These are phyloP conservation scores for Melanargia galathea DNA, from an alignment of 2,888 invertebrate genomes.

Conservation along the genomic window DNA sequence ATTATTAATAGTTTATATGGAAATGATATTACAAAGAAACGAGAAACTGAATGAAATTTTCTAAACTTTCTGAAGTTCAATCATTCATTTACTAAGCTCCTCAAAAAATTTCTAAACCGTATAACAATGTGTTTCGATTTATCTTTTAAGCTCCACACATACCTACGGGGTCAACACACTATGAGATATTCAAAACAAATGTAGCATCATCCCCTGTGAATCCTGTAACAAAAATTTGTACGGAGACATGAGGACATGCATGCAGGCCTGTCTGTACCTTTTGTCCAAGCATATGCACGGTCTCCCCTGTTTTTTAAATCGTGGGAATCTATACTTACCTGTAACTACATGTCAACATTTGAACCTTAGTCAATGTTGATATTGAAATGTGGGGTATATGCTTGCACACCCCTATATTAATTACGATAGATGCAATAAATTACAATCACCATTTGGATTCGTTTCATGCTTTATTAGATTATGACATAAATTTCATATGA, in stretches of 20 bases:
- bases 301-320: conserved; percentile 50
- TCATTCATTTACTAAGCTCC: too few species aligned
- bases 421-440: conserved; percentile 71
- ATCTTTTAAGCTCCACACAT: conserved; percentile 10
- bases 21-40: not conserved
- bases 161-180: conserved; percentile 37
- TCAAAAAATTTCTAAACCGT: not conserved
- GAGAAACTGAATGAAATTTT: too few species aligned
- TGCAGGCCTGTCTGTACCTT: conserved; percentile 50
- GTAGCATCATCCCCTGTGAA: conserved; percentile 46
- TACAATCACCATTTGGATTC: conserved; percentile 67
- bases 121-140: conserved; percentile 12
- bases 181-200: conserved; percentile 43
- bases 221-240: conserved; percentile 48
- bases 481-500: conserved; percentile 1
- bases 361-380: conserved; percentile 26
- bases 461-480: conserved; percentile 15
- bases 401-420: conserved; percentile 49
- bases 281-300: conserved; percentile 64
- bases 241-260: conserved; percentile 56
- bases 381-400: conserved; percentile 30
- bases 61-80: too few species aligned
- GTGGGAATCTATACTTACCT: conserved; percentile 73
- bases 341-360: conserved; percentile 43
- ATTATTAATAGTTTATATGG: too few species aligned